phyloP scores from a whole-genome alignment of 2,888 invertebrate genomes.

The Lamellibrachia columna region DNA sequence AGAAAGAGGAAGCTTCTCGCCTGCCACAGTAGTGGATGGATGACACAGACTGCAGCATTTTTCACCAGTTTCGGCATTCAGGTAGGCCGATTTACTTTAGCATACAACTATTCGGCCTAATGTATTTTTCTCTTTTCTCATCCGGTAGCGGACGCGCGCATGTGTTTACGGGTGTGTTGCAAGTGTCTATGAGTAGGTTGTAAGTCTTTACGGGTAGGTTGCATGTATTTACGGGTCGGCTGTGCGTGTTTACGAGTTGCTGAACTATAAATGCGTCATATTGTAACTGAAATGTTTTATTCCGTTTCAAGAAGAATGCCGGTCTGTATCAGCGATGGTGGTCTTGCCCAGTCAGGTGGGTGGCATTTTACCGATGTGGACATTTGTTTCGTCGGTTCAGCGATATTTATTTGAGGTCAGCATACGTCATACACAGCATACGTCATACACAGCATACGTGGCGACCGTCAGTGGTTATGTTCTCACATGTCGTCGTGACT shows the following conservation, averaged over 20 bases:
- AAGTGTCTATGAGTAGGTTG: neutral
- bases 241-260: neutral
- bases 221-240: neutral
- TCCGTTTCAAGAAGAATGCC: neutral
- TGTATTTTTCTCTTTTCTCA: too few species aligned
- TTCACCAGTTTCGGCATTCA: neutral
- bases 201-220: neutral
- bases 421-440: neutral
- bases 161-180: neutral
- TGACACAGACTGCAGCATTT: neutral
- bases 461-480: neutral
- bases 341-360: neutral
- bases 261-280: neutral
- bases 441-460: neutral
- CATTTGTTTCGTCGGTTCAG: neutral
- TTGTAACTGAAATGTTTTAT: neutral
- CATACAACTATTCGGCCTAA: neutral
- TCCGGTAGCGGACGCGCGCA: neutral
- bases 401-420: neutral
- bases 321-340: neutral
- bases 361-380: neutral
- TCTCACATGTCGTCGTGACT: neutral
- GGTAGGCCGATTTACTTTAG: neutral
- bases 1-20: neutral
- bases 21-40: neutral